Base-by-base conservation (phyloP, 2,888 invertebrate species). In the Ormyrus labotus region DNA sequence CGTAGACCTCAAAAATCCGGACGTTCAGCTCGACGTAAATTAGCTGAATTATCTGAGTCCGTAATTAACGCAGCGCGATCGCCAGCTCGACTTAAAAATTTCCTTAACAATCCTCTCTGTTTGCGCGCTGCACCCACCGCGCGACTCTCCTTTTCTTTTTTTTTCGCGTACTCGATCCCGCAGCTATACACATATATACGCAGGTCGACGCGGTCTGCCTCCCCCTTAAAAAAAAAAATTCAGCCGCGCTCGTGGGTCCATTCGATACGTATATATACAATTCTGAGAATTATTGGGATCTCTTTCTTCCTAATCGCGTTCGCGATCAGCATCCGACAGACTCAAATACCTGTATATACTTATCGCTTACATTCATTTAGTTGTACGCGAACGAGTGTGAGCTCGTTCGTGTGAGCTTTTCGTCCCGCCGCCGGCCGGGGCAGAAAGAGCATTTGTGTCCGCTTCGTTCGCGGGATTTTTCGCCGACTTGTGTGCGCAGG, bases 221-320 rank as follows among this genome's bases (percentile, higher is more conserved):
- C n/a, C 13, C 61, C 13, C 11, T 60, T 51, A 19, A 51, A 74
- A 65, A 51, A 74, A 65, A 63, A 57, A 55, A 55, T 61, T 45
- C 65, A 57, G 51, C 57, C 64, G 13, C 67, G 53, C 64, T 11
- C 65, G 34, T 50, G 79, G 79, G 79, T 81, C 81, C 82, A 84
- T 83, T 83, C 83, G 83, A 83, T 84, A 85, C 53, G 8, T 70
- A 57, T 76, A 67, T 47, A 47, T 78, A 81, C 83, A 84, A 84
- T 85, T 85, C 84, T 80, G 73, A 83, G 85, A 85, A 85, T 82
- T 84, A 84, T 84, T 79, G 83, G 84, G 84, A 84, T 84, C 84
- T 84, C 83, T 83, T 65, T 81, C 84, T 83, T 83, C 75, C 81
- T 83, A 84, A 85, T 85, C 85, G 83, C 82, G 81, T 84, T 84